phyloP scores from a whole-genome alignment of 2,797 vertebrate species.

The Florisuga fusca region DNA sequence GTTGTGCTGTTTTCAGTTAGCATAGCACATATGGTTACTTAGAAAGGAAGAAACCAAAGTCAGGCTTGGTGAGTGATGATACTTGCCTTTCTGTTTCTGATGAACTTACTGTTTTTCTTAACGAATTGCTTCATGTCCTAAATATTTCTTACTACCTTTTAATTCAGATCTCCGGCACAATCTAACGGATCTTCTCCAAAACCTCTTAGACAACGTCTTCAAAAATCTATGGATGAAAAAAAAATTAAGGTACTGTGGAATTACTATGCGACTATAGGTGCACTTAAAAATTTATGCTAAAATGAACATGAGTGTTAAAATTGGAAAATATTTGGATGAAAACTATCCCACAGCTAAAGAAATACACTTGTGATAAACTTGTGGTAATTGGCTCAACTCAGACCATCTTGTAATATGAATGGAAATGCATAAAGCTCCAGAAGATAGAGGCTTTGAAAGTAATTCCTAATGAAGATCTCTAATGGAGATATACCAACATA shows the following conservation, averaged over 20 bases:
- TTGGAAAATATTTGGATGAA: not conserved
- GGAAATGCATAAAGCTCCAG: not conserved
- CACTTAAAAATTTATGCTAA: not conserved
- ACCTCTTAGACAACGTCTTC: slow-evolving; percentile 84
- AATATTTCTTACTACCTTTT: not conserved
- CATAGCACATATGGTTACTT: not conserved
- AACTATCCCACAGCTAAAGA: not conserved
- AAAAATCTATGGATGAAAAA: slow-evolving; percentile 77
- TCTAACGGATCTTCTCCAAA: slow-evolving; percentile 83
- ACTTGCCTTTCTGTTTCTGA: not conserved
- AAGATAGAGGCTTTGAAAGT: not conserved
- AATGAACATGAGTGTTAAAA: not conserved
- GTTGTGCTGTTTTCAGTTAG: not conserved
- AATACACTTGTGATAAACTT: not conserved
- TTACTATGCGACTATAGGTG: not conserved
- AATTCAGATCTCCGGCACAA: slow-evolving; percentile 83
- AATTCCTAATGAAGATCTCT: not conserved
- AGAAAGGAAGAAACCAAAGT: not conserved
- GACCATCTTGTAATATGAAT: not conserved
- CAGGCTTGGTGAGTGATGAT: not conserved
- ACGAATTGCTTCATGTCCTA: not conserved
- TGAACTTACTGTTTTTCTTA: not conserved
- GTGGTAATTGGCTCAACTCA: accelerated
- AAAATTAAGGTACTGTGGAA: slow-evolving; percentile 85
- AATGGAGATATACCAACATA: not conserved